Evolutionary conservation across 2,888 invertebrate genomes (phyloP).

Genomic region (Temnothorax rugatulus): DNA sequence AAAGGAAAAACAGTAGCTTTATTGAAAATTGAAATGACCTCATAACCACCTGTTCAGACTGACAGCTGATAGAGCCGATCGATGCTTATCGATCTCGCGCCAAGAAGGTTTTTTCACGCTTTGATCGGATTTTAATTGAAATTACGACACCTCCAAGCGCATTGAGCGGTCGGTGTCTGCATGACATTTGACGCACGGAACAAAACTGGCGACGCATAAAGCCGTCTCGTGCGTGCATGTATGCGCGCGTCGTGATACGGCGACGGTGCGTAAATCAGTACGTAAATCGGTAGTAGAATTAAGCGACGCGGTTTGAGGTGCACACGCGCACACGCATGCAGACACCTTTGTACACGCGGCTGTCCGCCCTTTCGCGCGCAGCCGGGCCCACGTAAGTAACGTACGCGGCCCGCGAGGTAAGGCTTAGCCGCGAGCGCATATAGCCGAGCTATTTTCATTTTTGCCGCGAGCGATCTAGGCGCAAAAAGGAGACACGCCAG

Average conservation of each 20-base stretch:
- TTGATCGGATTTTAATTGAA: constrained; percentile 42
- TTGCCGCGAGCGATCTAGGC: constrained; percentile 76
- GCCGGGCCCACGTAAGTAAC: constrained; percentile 3
- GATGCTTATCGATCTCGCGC: constrained; percentile 27
- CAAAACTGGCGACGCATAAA: constrained; percentile 48
- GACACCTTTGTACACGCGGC: constrained; percentile 45
- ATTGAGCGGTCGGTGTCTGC: constrained; percentile 8
- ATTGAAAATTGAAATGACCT: constrained; percentile 33
- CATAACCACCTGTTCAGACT: constrained; percentile 40
- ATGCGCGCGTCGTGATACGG: constrained; percentile 51
- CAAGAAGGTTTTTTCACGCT: constrained; percentile 24
- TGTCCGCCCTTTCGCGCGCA: constrained; percentile 75
- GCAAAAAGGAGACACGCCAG: constrained; percentile 76
- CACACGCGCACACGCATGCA: constrained; percentile 59
- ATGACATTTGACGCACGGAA: constrained; percentile 33
- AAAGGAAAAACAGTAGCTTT: neutral
- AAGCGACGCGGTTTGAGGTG: constrained; percentile 56
- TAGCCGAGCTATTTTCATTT: constrained; percentile 73
- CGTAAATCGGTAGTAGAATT: constrained; percentile 67
- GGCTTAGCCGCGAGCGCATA: constrained; percentile 55
- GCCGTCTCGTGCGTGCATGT: constrained; percentile 38
- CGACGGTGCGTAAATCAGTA: constrained; percentile 74
- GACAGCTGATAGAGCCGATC: constrained; percentile 33
- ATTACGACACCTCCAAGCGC: constrained; percentile 35
- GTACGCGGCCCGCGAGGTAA: constrained; percentile 22